Percentiles rank a stretch among this genome's conserved stretches.
Evolutionary conservation across 2,888 invertebrate genomes (phyloP).

Genomic region (Stenotaenia linearis): DNA sequence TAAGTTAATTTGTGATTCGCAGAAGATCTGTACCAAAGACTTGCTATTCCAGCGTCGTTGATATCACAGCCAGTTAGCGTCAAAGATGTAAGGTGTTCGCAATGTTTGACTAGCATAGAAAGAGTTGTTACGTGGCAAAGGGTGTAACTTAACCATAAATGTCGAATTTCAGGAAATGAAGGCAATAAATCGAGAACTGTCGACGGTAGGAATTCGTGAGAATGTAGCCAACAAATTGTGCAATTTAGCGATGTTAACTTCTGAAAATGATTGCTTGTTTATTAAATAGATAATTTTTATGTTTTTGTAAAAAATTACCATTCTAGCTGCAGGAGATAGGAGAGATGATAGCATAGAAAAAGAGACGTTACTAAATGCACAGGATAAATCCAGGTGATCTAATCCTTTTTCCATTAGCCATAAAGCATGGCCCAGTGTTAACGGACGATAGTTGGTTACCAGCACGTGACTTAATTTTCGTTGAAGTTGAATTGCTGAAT

Average conservation of each 20-base stretch:
- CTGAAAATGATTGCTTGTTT: not conserved
- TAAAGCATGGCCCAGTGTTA: not conserved
- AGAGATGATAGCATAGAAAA: not conserved
- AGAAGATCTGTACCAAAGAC: not conserved
- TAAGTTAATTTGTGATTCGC: not conserved
- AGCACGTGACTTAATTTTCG: not conserved
- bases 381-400: not conserved
- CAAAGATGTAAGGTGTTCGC: not conserved
- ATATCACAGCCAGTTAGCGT: not conserved
- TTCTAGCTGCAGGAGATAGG: not conserved
- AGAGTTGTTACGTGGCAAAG: not conserved
- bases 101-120: not conserved
- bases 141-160: not conserved
- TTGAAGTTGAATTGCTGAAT: not conserved
- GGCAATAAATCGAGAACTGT: not conserved
- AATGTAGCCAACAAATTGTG: conserved; percentile 19
- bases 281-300: not conserved
- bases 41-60: not conserved
- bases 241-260: not conserved
- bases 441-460: not conserved
- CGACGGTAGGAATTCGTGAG: not conserved
- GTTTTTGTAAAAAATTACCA: not conserved
- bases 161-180: not conserved
- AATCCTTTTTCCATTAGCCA: not conserved
- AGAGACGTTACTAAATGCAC: not conserved